phyloP scores from a whole-genome alignment of 2,113 vertebrate genomes.

The Sylvia atricapilla region DNA sequence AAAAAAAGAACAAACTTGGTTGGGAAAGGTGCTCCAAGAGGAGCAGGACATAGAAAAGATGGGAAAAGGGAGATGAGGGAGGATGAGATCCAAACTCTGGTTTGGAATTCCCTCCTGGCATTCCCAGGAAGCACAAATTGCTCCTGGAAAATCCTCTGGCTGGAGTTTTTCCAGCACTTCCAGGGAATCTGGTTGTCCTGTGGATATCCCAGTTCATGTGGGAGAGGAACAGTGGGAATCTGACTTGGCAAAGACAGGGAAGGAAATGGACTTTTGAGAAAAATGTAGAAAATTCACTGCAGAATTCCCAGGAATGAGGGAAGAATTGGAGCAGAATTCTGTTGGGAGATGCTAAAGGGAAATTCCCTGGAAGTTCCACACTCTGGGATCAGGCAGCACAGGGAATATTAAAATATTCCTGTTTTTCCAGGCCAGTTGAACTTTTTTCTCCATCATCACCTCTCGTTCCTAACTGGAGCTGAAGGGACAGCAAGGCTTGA shows the following conservation, averaged over 20 bases:
- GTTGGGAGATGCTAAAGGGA: background rate
- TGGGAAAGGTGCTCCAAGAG: background rate
- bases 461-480: background rate
- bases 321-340: background rate
- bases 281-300: background rate
- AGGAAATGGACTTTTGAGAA: background rate
- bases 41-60: background rate
- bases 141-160: background rate
- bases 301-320: background rate
- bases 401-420: background rate
- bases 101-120: background rate
- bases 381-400: background rate
- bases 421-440: background rate
- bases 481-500: background rate
- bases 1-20: background rate
- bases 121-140: accelerated
- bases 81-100: background rate
- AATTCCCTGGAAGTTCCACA: background rate
- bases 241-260: background rate
- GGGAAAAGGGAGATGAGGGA: background rate
- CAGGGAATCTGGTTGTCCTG: background rate
- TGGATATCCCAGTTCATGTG: background rate
- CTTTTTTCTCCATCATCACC: background rate
- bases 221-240: background rate
- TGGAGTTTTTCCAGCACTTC: background rate